A percentile compares a stretch with the other conserved stretches of the same genome.
Evolutionary conservation across 1,140 invertebrate species (phyloP).

Genomic region (Pseudomyrmex sp.): DNA sequence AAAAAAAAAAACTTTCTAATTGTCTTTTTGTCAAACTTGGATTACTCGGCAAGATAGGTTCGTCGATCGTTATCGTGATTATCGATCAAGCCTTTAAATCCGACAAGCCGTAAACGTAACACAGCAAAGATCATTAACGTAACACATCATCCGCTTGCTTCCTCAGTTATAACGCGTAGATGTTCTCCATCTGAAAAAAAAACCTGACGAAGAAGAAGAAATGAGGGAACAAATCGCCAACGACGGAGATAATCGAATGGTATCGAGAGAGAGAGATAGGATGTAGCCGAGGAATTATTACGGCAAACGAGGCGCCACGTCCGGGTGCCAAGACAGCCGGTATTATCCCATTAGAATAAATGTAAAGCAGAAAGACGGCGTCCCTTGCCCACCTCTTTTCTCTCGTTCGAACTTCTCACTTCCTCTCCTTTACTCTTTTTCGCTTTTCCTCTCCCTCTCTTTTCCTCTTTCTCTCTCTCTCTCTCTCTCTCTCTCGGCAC

Average conservation of each 20-base stretch:
- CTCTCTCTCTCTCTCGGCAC: neutral
- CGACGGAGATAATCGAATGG: constrained; percentile 57
- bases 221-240: constrained; percentile 29
- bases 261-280: neutral
- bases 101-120: constrained; percentile 20
- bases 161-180: constrained; percentile 18
- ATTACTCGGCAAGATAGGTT: neutral
- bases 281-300: constrained; percentile 50
- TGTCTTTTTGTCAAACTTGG: neutral
- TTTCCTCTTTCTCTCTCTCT: neutral
- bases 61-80: constrained; percentile 9
- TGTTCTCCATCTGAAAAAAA: neutral
- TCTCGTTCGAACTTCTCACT: neutral
- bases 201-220: neutral
- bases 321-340: constrained; percentile 62
- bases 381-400: constrained; percentile 13
- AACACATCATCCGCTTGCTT: neutral
- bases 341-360: constrained; percentile 79
- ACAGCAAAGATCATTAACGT: constrained; percentile 19
- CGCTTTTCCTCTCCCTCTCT: neutral
- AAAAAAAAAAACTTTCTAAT: constrained; percentile 10
- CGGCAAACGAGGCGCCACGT: constrained; percentile 61
- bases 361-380: constrained; percentile 73
- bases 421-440: too few relatives aligned
- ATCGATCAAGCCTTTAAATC: constrained; percentile 40